Conservation (phyloP, 1,140 invertebrate genomes). For the Platorchestia sp. region DNA sequence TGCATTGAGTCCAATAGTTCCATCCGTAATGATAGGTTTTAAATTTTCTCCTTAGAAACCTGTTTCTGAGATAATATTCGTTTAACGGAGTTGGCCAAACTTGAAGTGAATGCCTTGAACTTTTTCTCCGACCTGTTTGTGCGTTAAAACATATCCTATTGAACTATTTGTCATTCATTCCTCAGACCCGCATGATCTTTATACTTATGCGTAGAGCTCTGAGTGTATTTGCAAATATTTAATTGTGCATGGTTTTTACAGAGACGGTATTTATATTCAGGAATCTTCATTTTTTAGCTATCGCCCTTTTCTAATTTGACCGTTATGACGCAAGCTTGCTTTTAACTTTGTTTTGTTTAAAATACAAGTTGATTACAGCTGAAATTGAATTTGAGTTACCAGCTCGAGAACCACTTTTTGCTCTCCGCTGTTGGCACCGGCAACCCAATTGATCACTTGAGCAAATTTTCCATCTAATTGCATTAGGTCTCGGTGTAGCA, state of each 20-base stretch:
- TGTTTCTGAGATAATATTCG: neutral
- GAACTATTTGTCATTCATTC: neutral
- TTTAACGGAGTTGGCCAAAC: neutral
- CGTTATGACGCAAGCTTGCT: no score
- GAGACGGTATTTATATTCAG: neutral
- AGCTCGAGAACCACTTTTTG: neutral
- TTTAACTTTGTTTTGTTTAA: no score
- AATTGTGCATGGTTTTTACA: neutral
- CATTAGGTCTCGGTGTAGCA: neutral
- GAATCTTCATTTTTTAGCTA: neutral
- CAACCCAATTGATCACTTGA: neutral
- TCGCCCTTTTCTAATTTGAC: no score
- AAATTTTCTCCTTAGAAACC: neutral
- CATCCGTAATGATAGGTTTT: neutral
- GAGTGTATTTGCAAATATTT: no score
- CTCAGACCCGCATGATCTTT: neutral
- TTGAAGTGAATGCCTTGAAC: neutral
- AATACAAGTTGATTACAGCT: neutral
- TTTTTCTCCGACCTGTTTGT: no score
- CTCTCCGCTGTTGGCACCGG: neutral
- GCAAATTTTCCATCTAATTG: neutral
- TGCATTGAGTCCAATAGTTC: neutral
- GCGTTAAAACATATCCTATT: neutral
- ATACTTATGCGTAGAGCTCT: no score
- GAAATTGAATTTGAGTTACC: neutral